A percentile compares a stretch with the other conserved stretches of the same genome.
phyloP scores from a whole-genome alignment of 2,797 vertebrate genomes.

The Argyrosomus regius region DNA sequence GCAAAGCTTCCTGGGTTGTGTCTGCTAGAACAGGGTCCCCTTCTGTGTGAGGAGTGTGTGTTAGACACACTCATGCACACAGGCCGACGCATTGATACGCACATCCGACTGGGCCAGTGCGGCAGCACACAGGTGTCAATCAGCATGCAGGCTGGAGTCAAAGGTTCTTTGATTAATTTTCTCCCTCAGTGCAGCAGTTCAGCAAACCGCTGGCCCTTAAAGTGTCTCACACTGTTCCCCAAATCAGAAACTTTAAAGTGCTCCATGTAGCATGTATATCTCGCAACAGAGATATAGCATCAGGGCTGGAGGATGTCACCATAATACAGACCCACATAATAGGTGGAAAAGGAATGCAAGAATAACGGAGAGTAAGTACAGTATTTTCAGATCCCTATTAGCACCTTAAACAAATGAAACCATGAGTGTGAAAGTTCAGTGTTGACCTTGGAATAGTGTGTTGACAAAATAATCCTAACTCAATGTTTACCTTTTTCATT shows the following conservation, averaged over 20 bases:
- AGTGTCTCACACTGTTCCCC: not conserved
- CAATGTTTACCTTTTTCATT: not conserved
- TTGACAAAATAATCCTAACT: not conserved
- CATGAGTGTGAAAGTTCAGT: not conserved
- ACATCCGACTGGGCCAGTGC: slow-evolving; percentile 61
- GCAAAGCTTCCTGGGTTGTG: slow-evolving; percentile 77
- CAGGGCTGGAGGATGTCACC: not conserved
- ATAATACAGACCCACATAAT: not conserved
- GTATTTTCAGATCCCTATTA: not conserved
- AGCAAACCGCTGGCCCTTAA: slow-evolving; percentile 1
- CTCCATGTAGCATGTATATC: slow-evolving; percentile 17
- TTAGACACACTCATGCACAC: slow-evolving; percentile 59
- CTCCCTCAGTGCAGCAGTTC: slow-evolving; percentile 28
- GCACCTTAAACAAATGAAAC: not conserved
- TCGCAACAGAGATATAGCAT: not conserved
- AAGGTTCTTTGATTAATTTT: slow-evolving; percentile 67
- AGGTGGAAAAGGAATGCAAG: not conserved
- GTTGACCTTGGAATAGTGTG: not conserved
- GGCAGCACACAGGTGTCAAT: slow-evolving; percentile 80
- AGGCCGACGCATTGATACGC: slow-evolving; percentile 73
- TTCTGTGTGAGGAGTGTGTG: slow-evolving; percentile 74
- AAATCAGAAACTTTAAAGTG: slow-evolving; percentile 28
- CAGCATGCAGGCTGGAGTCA: slow-evolving; percentile 76
- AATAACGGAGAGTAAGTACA: not conserved
- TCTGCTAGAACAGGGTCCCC: slow-evolving; percentile 75